Evolutionary conservation across 2,113 vertebrate genomes (phyloP), one percentile per base, ranked within the genome.

Genomic region (Ochotona princeps): DNA sequence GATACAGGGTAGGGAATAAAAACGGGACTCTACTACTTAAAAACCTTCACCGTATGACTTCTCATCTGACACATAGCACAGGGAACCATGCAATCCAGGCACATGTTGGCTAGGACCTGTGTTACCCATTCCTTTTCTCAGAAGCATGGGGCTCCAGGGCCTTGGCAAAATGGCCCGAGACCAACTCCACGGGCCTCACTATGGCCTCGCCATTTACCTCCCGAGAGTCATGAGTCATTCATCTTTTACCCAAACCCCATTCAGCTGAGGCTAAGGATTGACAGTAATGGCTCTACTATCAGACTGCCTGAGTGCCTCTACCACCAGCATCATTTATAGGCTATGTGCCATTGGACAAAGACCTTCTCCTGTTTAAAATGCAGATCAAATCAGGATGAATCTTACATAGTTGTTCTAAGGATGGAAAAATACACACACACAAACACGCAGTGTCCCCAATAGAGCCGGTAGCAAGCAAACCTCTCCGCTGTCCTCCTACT

Each of bases 311-410:
- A 15, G 23, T 54, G 25, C n/a, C 30, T 66, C 21, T 35, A 66
- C n/a, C 28, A 66, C n/a, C 28, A 60, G 61, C 28, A 51, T 44
- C 21, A 75, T 60, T 44, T 60, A 81, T n/a, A 21, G 82, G 47
- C 86, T 60, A 47, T 17, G 25, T 28, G 14, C 28, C 78, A 15
- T 20, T 18, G 1, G 60, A 67, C 70, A 92, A 80, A 49, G 35
- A 61, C 78, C 26, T 89, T 74, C 73, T 79, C 87, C 25, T 82
- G 13, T 76, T 66, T 28, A 28, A 92, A 91, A 92, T 65, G 26
- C 20, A 92, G 12, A n/a, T 25, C 32, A 54, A 28, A 75, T 51
- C 7, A 72, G 21, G 92, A 88, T 38, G 11, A 51, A 54, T 35
- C 30, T 87, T 51, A 65, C 10, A 66, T 12, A 28, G 72, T 26